Evolutionary conservation across 2,113 vertebrate genomes (phyloP), one percentile per base, ranked within the genome.

Genomic region (Sylvia atricapilla): DNA sequence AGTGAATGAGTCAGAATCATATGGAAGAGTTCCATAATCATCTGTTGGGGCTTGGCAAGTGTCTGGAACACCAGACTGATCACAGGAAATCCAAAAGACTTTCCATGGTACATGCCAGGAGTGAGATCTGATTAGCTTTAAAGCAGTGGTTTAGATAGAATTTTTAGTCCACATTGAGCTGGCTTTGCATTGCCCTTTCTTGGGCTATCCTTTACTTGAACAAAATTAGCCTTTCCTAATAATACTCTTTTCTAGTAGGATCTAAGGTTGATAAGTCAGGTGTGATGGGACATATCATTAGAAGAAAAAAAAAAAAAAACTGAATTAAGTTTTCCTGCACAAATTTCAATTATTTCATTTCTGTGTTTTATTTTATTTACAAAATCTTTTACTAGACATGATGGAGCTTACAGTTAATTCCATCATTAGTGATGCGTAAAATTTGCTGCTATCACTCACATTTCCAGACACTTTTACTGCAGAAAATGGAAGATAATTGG

Each of bases 401-500:
- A 96, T 94, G 47, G 82, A 95, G 94, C 94, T 91, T 84, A 94
- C 78, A 96, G 92, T 96, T 81, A 89, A 97, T 97, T 96, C 83
- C 47, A 86, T 97, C 37, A 59, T 97, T 95, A 95, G 58, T 64
- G 94, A 95, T 98, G 93, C 95, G 94, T 95, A 96, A 97, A 97
- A 97, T 97, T 95, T 96, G 89, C 91, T 89, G 64, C 69, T 90
- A 94, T 92, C 94, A 85, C 81, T 98, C 90, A 96, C 67, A 69
- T 97, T 95, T 93, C 81, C 78, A 96, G 96, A 96, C 96, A 95
- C 47, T 97, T 98, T 97, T 96, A 96, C 83, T 90, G 70, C 79
- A 92, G 95, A 96, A 97, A 97, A 95, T 93, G 52, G 81, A 97
- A 97, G 95, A 94, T 97, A 98, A 97, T 97, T 97, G 96, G 95